Evolutionary conservation across 2,113 vertebrate species (phyloP).

Genomic region (Leptosomus discolor): DNA sequence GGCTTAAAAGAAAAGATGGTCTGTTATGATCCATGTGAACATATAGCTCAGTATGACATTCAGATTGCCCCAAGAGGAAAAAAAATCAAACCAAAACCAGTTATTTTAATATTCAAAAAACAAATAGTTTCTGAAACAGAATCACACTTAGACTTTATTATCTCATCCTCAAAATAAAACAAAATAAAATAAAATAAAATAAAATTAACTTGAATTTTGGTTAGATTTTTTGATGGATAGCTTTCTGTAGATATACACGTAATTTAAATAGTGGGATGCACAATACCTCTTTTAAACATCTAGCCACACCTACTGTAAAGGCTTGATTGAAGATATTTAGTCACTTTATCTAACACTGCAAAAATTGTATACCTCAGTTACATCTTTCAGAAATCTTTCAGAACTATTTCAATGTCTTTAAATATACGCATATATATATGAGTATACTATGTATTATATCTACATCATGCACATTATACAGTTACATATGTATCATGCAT

Average conservation of each 20-base stretch:
- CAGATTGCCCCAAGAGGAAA: background rate
- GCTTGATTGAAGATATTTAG: background rate
- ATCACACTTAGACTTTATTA: background rate
- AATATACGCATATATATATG: background rate
- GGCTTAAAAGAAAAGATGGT: background rate
- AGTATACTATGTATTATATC: background rate
- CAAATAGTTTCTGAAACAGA: background rate
- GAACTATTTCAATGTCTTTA: background rate
- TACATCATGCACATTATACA: background rate
- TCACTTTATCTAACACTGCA: accelerated
- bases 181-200: background rate
- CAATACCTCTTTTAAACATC: background rate
- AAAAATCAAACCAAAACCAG: background rate
- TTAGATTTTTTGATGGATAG: background rate
- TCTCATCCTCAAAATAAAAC: background rate
- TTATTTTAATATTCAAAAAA: background rate
- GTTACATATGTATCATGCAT: background rate
- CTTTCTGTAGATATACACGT: background rate
- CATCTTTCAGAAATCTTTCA: background rate
- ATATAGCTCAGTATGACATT: background rate
- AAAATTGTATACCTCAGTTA: background rate
- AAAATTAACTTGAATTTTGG: background rate
- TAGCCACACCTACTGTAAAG: background rate
- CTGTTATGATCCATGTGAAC: background rate
- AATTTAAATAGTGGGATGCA: background rate